Base-by-base conservation (phyloP, 2,888 invertebrate species). In the Imbricaverruca yamaguchii region DNA sequence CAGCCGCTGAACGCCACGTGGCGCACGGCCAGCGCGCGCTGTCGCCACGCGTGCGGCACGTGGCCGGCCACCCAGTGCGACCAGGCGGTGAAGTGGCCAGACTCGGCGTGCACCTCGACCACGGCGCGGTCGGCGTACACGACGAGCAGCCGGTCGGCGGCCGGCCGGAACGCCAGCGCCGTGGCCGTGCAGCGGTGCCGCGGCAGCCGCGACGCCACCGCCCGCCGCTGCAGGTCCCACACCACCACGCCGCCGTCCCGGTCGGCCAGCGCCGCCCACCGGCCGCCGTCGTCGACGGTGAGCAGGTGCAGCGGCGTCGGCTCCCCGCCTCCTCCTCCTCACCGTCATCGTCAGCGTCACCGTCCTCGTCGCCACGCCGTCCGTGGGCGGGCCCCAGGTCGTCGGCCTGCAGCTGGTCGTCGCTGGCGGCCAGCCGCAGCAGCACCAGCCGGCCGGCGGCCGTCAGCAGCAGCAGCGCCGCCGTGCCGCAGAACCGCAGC, bases 191-290 rank as follows among this genome's bases (percentile, higher is more conserved):
- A 53, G 8, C 53, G 7, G 39, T 53, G 74, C 9, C 74, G 74
- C 74, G 74, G 74, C 74, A 74, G 18, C 39, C 53, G 74, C 12
- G 53, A 10, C 53, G 18, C 18, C 7, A 74, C 21, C 3, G 53
- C 53, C 18, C 23, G 13, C 74, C 53, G 8, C 18, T 12, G 18
- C 53, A 74, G 39, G 25, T 74, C 74, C 74, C 74, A 74, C 6
- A 74, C 53, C 53, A 74, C 23, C 15, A 74, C 74, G 7, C 74
- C 74, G 74, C 74, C 74, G 74, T 15, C 18, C 7, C 74, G 74
- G 53, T 53, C 74, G 53, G 74, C 74, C 74, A 74, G 74, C 15
- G 74, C 74, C 53, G 53, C 74, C 53, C 74, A 53, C 53, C 25
- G 39, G 21, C 74, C 74, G 74, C 53, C 74, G 0, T 1, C 53